These are phyloP conservation scores for Romanogobio albipinnatus DNA, from an alignment of 2,113 vertebrate species.

Conservation along the genomic window DNA sequence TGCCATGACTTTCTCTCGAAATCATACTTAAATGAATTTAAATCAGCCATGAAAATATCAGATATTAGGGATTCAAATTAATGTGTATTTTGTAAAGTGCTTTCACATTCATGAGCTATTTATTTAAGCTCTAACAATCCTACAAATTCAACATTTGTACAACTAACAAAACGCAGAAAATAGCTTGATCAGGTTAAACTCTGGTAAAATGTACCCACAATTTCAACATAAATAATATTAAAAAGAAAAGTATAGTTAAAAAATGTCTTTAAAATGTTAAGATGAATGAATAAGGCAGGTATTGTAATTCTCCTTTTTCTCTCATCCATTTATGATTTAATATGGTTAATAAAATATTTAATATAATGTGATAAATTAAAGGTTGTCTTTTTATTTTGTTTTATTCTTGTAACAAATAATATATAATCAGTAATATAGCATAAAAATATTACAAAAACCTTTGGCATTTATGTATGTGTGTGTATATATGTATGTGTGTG, in stretches of 20 bases:
- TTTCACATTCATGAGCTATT: slow-evolving; percentile 26
- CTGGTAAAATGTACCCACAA: not conserved
- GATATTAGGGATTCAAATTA: slow-evolving; percentile 35
- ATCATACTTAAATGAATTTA: not conserved
- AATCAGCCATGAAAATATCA: slow-evolving; percentile 27
- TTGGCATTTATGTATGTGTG: not conserved
- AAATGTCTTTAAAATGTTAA: not conserved
- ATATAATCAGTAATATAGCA: no score
- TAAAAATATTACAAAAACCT: no score
- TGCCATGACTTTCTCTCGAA: slow-evolving; percentile 45
- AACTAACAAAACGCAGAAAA: slow-evolving; percentile 20
- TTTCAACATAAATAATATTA: not conserved
- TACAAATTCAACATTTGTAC: slow-evolving; percentile 5
- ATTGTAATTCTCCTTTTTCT: not conserved
- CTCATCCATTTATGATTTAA: not conserved
- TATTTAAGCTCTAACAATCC: slow-evolving; percentile 18
- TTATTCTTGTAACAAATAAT: not conserved
- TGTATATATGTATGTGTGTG: not conserved
- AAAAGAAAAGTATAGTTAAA: not conserved
- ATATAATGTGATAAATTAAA: not conserved
- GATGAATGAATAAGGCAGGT: not conserved
- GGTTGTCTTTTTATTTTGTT: not conserved
- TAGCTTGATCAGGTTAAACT: not conserved
- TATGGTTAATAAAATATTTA: not conserved
- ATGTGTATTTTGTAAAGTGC: slow-evolving; percentile 7